Evolutionary conservation across 2,113 vertebrate species (phyloP), one percentile per base, ranked within the genome.

Genomic region (Gnathonemus longibarbis): DNA sequence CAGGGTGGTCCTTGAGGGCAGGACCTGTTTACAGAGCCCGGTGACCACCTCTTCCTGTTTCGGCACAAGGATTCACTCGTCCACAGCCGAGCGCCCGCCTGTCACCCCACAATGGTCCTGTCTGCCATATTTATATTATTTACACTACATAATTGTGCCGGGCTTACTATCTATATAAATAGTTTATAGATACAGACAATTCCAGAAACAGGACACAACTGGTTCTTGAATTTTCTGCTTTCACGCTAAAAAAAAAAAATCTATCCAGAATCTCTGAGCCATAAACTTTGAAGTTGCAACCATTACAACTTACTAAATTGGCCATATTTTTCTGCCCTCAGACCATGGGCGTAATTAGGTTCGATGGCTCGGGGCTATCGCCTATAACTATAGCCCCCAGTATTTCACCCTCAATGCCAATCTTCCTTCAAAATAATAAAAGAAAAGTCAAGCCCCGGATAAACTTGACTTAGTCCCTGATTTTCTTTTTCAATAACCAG

Each of bases 121-220:
- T 13, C 45, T 13, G 5, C 21, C 83, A 48, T 84, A 45, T 84
- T 48, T 84, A 84, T 46, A n/a, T 84, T 84, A 84, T 84, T 84
- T 84, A 84, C 83, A 84, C 45, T 84, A 84, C 42, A 42, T 48
- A 46, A 84, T 48, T 48, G 45, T 84, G 21, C 45, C 3, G 83
- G 45, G 39, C 45, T 84, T 84, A 84, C 21, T 48, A 84, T 84
- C 49, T 84, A 46, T 84, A 84, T 84, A 84, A 84, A 84, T 84
- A 84, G 83, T 84, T 84, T 84, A 84, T 84, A 84, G 19, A 84
- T 48, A 48, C 21, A 11, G 83, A 84, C 10, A 84, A 84, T 84
- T 84, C 83, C 83, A 84, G 83, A 84, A 84, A 84, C 45, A 48
- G 21, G 45, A 84, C 83, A 21, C 83, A 84, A 84, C 83, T 84